Base-by-base conservation (phyloP, 2,113 vertebrate species). In the Psettodes erumei region DNA sequence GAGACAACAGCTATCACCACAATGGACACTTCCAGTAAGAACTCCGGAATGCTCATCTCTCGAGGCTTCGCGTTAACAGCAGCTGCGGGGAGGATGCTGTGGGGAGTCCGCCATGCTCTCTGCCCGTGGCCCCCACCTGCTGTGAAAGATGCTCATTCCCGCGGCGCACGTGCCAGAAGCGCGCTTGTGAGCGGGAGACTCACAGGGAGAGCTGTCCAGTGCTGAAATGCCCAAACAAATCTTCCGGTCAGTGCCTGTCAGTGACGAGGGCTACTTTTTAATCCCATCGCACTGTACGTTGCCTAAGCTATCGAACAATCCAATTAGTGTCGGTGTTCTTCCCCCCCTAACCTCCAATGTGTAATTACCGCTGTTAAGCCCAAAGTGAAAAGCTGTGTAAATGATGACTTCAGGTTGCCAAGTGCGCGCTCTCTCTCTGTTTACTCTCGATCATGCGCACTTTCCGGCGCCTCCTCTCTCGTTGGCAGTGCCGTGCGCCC, bases 11-110 rank as follows among this genome's bases (percentile, higher is more conserved):
- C 93, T 42, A 93, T 90, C 71, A 93, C 92, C 75, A 93, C 90
- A 3, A 94, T 90, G 83, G 94, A 91, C 73, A 93, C 51, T 77
- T 93, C 92, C 88, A 94, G 86, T 4, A 94, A 89, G 84, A 93
- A 87, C 77, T 95, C 93, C 79, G 94, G 93, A 43, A 93, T 89
- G 94, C 92, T 93, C 95, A 93, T 93, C 38, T 90, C 95, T 95
- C 70, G 33, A 88, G 74, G 71, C 12, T 83, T 78, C 23, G 60
- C 51, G 21, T 82, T 63, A 85, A 55, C 33, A 40, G 61, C 67
- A 27, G 67, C 7, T 59, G 73, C 38, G 43, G 40, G 64, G 51
- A 69, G 27, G 71, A 75, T 27, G 37, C 38, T 35, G 62, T 13
- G 70, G 71, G 58, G 74, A 74, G 32, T 65, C 27, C 43, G 54